Conservation (phyloP, 2,113 vertebrate genomes). For the Sakesphorus luctuosus region DNA sequence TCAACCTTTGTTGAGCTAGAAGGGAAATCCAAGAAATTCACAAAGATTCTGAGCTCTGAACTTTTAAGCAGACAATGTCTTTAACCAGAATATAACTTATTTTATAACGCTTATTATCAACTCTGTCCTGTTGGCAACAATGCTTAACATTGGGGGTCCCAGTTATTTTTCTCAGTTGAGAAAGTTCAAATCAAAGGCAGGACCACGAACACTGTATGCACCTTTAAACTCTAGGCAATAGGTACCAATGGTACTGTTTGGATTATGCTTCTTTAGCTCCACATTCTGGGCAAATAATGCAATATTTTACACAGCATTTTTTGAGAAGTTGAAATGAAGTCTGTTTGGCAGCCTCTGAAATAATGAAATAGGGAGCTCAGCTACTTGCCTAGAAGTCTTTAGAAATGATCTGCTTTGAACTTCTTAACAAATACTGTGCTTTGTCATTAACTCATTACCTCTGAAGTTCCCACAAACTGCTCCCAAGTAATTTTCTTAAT, state of each 20-base stretch:
- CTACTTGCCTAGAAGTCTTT: background rate
- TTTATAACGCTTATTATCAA: background rate
- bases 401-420: background rate
- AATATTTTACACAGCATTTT: background rate
- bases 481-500: background rate
- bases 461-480: background rate
- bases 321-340: background rate
- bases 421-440: background rate
- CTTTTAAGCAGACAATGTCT: background rate
- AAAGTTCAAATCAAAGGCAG: background rate
- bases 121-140: background rate
- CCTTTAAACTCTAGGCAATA: background rate
- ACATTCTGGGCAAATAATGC: constrained; percentile 18
- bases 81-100: background rate
- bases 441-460: background rate
- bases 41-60: background rate
- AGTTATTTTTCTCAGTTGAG: background rate
- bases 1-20: background rate
- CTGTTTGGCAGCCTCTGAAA: background rate
- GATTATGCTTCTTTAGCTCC: constrained; percentile 1
- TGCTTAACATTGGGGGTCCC: background rate
- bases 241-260: background rate
- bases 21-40: background rate
- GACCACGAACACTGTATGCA: background rate
- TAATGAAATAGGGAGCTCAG: background rate